Base-by-base conservation (phyloP, 2,888 invertebrate genomes). In the Camponotus fellah region DNA sequence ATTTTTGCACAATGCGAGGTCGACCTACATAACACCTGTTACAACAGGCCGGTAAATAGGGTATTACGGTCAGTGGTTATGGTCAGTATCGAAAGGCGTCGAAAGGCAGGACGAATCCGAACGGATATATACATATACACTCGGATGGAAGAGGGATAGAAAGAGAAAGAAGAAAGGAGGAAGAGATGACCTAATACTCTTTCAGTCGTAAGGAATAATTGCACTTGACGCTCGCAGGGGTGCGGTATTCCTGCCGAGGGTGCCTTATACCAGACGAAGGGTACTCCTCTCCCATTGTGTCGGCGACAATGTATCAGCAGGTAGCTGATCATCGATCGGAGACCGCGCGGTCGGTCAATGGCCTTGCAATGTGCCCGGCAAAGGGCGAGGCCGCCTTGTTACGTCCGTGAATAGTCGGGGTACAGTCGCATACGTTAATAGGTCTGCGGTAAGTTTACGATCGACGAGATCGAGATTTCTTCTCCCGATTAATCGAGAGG, bases 241-340 rank as follows among this genome's bases (percentile, higher is more conserved):
- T 32, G 65, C 60, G 37, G 46, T 10, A 37, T 21, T 68, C 4
- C 10, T 56, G 12, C 9, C 34, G 65, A 65, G 74, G 85, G 82
- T 85, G 83, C 72, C 43, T 26, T 34, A 26, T 21, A 40, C 85
- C 83, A 74, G 83, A 80, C 76, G 69, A 62, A 72, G 74, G 82
- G 49, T 49, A 90, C 86, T 84, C 82, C 85, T 83, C 81, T 62
- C 71, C 88, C 75, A 91, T 91, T 91, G 86, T 91, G 60, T 60
- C 58, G 69, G 71, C 65, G 86, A 91, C 91, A 91, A 91, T 91
- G 88, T 88, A 87, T 87, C 91, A 88, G 91, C 91, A 91, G 91
- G 91, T 91, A 91, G 89, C 87, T 82, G 91, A 91, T 89, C 91
- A 91, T 91, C 87, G 91, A 91, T 91, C 88, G 86, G 86, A 72